phyloP scores from a whole-genome alignment of 2,797 vertebrate genomes.

The Micromesistius poutassou region DNA sequence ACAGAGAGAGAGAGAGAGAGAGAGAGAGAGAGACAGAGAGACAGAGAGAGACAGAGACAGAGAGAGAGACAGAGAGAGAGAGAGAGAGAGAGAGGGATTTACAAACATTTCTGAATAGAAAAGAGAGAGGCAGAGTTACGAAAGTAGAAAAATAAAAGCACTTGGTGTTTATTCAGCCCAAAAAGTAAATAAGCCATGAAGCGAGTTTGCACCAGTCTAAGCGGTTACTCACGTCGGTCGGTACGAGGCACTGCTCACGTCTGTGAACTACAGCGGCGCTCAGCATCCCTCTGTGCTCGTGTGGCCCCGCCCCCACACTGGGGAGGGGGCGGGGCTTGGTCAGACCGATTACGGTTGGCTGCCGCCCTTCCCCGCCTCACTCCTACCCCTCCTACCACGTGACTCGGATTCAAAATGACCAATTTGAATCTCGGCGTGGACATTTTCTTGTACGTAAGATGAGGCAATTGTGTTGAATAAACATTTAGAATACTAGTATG shows the following conservation, averaged over 20 bases:
- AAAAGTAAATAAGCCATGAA: not conserved
- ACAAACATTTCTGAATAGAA: not conserved
- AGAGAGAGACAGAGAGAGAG: not conserved
- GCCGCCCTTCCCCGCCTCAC: not conserved
- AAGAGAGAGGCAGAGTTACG: constrained; percentile 1
- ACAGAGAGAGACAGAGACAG: constrained; percentile 6
- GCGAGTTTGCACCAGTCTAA: not conserved
- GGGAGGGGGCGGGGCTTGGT: not conserved
- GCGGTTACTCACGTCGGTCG: not conserved
- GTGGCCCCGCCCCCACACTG: not conserved
- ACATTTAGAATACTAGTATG: too few species aligned
- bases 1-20: constrained; percentile 12
- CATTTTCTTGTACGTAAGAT: not conserved
- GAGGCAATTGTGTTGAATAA: not conserved
- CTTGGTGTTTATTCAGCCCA: not conserved
- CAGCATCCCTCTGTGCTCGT: not conserved
- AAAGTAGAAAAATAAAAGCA: not conserved
- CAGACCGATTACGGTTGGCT: not conserved
- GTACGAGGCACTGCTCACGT: not conserved
- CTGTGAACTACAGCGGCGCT: not conserved
- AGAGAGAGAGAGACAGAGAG: constrained; percentile 15
- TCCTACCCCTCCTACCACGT: not conserved
- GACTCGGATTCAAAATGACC: not conserved
- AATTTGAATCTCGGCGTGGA: not conserved
- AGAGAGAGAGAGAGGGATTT: too few species aligned